These are phyloP conservation scores for Lepidostoma basale DNA, from an alignment of 1,140 invertebrate genomes.

Conservation along the genomic window DNA sequence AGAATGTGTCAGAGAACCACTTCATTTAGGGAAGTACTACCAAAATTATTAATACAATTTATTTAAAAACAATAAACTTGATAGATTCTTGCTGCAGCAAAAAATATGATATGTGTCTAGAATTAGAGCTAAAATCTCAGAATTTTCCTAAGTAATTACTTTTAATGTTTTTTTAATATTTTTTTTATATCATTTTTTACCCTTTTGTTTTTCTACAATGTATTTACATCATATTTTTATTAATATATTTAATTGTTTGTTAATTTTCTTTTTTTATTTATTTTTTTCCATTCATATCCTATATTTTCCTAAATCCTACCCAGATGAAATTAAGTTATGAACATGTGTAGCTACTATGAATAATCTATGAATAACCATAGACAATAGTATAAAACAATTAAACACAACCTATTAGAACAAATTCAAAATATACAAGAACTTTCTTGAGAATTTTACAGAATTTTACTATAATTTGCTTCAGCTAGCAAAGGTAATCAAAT, in stretches of 20 bases:
- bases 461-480: too few relatives aligned
- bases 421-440: background rate
- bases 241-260: constrained; percentile 7
- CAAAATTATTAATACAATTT: background rate
- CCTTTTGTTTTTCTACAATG: constrained; percentile 10
- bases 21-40: background rate
- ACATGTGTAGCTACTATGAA: background rate
- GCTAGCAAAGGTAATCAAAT: too few relatives aligned
- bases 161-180: constrained; percentile 6
- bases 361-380: background rate
- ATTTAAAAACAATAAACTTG: too few relatives aligned
- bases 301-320: background rate
- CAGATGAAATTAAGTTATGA: background rate
- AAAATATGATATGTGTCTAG: background rate
- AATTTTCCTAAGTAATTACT: constrained; percentile 1
- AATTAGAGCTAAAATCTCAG: constrained; percentile 3
- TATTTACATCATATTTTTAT: constrained; percentile 5
- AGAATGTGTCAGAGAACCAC: background rate
- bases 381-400: background rate
- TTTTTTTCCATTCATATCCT: background rate
- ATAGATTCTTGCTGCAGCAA: background rate
- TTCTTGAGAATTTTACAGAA: too few relatives aligned
- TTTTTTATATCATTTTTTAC: constrained; percentile 18
- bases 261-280: constrained; percentile 15
- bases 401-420: background rate